Evolutionary conservation across 2,797 vertebrate genomes (phyloP).

Genomic region (Nannoperca australis): DNA sequence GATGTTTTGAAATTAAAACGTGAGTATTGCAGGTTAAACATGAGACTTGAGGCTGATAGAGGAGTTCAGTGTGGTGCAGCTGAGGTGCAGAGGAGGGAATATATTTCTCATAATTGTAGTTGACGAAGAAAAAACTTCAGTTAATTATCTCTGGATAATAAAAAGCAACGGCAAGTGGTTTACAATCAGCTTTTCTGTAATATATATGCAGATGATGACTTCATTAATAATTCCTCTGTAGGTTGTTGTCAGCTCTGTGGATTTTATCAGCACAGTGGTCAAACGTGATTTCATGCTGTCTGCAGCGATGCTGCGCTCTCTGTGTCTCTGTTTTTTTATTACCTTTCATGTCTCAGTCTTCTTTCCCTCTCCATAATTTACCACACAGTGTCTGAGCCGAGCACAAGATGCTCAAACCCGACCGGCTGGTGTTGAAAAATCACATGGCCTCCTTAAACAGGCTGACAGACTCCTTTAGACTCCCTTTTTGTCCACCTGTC

Average conservation of each 20-base stretch:
- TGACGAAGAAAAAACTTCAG: neutral
- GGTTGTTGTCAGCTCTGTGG: neutral
- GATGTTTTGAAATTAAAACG: too few relatives aligned
- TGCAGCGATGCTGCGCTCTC: neutral
- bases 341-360: constrained; percentile 35
- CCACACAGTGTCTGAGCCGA: constrained; percentile 24
- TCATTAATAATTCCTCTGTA: constrained; percentile 15
- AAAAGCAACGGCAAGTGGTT: neutral
- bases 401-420: constrained; percentile 13
- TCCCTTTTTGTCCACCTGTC: constrained; percentile 51
- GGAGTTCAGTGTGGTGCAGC: neutral
- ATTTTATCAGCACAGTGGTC: constrained; percentile 19
- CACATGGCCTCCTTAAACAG: constrained; percentile 37
- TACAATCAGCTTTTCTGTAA: neutral
- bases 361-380: constrained; percentile 31
- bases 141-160: neutral
- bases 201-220: constrained; percentile 8
- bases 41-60: too few relatives aligned
- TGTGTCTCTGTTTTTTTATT: constrained; percentile 22
- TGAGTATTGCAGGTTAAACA: too few relatives aligned
- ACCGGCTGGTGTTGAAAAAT: constrained; percentile 16
- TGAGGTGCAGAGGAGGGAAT: neutral
- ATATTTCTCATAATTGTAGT: neutral
- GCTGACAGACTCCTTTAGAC: constrained; percentile 33
- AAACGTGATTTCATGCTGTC: constrained; percentile 24